A percentile compares a stretch with the other conserved stretches of the same genome.
Evolutionary conservation across 2,888 invertebrate genomes (phyloP).

Genomic region (Brachyopa scutellaris): DNA sequence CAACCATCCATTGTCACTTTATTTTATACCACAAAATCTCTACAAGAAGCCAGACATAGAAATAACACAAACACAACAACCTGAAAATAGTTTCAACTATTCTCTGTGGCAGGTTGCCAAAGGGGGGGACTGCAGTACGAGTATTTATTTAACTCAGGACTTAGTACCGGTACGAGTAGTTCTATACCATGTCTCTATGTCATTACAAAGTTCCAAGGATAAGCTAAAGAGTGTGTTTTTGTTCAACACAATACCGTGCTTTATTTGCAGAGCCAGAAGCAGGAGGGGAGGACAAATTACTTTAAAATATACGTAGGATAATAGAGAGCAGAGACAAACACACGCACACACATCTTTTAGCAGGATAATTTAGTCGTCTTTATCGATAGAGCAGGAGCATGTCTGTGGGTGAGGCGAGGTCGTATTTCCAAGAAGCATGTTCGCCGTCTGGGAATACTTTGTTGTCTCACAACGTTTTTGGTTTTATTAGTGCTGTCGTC

Average conservation of each 20-base stretch:
- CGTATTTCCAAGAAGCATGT: slow-evolving; percentile 50
- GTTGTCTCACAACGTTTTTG: slow-evolving; percentile 50
- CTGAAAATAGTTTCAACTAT: background rate
- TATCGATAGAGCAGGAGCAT: slow-evolving; percentile 64
- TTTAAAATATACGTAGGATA: slow-evolving; percentile 54
- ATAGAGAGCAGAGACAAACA: slow-evolving; percentile 30
- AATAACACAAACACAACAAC: background rate
- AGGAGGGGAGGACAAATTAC: background rate
- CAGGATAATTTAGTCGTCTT: slow-evolving; percentile 70
- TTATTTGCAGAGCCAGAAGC: background rate
- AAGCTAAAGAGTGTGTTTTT: slow-evolving; percentile 22
- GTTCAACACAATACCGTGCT: slow-evolving; percentile 30
- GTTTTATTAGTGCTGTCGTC: slow-evolving; percentile 59
- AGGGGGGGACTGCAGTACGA: background rate
- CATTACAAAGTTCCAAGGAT: slow-evolving; percentile 40
- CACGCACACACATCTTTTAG: slow-evolving; percentile 35
- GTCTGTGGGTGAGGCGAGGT: slow-evolving; percentile 54
- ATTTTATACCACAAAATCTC: too few relatives aligned
- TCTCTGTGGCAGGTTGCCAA: background rate
- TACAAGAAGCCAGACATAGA: too few relatives aligned
- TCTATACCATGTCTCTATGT: slow-evolving; percentile 32
- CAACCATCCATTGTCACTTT: too few relatives aligned
- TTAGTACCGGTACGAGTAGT: slow-evolving; percentile 22
- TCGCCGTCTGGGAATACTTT: slow-evolving; percentile 58
- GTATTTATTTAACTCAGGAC: slow-evolving; percentile 18